These are phyloP conservation scores for Stomorhina lunata DNA, from an alignment of 2,888 invertebrate species.

Conservation along the genomic window DNA sequence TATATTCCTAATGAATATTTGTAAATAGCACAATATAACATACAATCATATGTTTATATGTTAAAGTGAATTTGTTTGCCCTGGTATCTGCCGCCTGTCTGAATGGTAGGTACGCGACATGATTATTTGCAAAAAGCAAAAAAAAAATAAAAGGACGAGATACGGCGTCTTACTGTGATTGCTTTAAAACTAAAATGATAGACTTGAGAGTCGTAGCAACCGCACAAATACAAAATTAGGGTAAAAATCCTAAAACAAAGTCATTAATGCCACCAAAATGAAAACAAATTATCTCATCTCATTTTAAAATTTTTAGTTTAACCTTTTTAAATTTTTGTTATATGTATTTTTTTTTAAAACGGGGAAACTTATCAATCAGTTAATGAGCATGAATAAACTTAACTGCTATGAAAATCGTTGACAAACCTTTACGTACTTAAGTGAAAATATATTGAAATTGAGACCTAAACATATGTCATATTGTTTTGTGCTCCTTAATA, in stretches of 20 bases:
- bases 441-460: too few species aligned
- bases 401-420: background rate
- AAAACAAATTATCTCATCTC: constrained; percentile 53
- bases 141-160: constrained; percentile 13
- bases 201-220: constrained; percentile 40
- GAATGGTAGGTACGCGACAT: background rate
- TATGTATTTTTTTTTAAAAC: background rate
- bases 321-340: too few species aligned
- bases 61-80: background rate
- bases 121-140: constrained; percentile 2
- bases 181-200: constrained; percentile 14
- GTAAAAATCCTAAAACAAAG: too few species aligned
- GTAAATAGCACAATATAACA: too few species aligned
- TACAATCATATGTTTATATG: background rate
- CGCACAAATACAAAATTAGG: constrained; percentile 29
- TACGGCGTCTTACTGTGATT: constrained; percentile 24
- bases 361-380: background rate
- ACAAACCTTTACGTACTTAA: too few species aligned
- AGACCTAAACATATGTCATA: too few species aligned
- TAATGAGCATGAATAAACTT: background rate
- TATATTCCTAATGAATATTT: too few species aligned
- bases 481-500: too few species aligned
- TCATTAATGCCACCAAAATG: constrained; percentile 54
- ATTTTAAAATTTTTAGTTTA: background rate
- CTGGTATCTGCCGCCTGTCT: background rate